Conservation (phyloP, 2,797 vertebrate species). For the Mormyrus hasselquistii region DNA sequence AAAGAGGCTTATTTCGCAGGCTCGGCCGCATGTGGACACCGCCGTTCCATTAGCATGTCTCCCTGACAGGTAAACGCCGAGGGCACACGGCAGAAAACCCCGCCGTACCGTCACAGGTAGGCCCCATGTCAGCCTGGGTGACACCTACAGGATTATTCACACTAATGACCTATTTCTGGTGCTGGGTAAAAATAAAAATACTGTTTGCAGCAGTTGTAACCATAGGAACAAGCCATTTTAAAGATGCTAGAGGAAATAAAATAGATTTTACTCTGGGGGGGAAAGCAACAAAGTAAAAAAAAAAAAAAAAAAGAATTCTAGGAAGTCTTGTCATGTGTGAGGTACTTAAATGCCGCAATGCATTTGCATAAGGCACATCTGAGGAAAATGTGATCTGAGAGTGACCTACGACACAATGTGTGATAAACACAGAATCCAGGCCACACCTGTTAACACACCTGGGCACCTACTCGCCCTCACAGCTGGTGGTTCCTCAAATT, state of each 20-base stretch:
- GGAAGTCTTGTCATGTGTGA: not conserved
- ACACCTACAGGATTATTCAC: slow-evolving; percentile 28
- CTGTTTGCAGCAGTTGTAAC: slow-evolving; percentile 33
- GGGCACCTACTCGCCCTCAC: not conserved
- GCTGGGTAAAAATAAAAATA: slow-evolving; percentile 19
- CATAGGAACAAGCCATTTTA: slow-evolving; percentile 35
- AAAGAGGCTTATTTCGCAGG: slow-evolving; percentile 3
- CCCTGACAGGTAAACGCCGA: not conserved
- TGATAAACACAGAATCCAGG: not conserved
- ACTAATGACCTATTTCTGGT: slow-evolving; percentile 21
- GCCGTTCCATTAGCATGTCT: not conserved
- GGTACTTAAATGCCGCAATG: not conserved
- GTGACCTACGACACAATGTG: not conserved
- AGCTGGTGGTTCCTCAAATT: not conserved
- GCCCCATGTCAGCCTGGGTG: not conserved
- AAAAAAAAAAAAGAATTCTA: slow-evolving; percentile 1
- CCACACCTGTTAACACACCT: not conserved
- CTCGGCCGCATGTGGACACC: not conserved
- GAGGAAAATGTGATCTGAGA: not conserved
- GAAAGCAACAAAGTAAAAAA: not conserved
- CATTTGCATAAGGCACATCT: not conserved
- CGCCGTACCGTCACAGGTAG: not conserved
- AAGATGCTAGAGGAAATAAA: slow-evolving; percentile 25
- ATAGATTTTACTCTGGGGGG: slow-evolving; percentile 6
- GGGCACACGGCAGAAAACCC: not conserved